Evolutionary conservation across 2,797 vertebrate species (phyloP).

Genomic region (Gallinago solitaria): DNA sequence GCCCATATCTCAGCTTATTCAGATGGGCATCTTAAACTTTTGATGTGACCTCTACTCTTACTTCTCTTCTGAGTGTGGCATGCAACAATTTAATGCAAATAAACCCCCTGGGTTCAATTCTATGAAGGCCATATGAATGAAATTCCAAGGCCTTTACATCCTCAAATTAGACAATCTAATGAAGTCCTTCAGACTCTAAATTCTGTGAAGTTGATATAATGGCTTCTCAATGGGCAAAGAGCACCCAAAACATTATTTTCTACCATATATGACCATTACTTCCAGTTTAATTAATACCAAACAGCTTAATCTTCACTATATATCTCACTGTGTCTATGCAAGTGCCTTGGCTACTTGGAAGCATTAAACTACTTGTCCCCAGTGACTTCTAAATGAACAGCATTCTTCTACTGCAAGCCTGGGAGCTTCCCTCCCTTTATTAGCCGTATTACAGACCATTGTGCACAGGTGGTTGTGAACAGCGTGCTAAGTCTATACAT

Average conservation of each 20-base stretch:
- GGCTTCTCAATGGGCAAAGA: background rate
- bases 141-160: background rate
- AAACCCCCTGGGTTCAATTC: background rate
- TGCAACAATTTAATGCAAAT: background rate
- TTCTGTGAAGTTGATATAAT: background rate
- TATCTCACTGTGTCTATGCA: background rate
- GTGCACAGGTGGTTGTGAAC: background rate
- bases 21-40: background rate
- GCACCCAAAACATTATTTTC: background rate
- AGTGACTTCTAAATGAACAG: conserved; percentile 9
- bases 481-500: background rate
- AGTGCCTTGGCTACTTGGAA: conserved; percentile 15
- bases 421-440: background rate
- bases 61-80: background rate
- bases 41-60: background rate
- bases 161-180: background rate
- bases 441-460: background rate
- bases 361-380: background rate
- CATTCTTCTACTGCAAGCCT: background rate
- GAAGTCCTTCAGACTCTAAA: background rate
- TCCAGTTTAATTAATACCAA: conserved; percentile 29
- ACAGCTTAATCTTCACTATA: background rate
- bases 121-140: background rate
- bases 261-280: background rate
- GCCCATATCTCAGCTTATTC: background rate